Base-by-base conservation (phyloP, 2,113 vertebrate genomes). In the Hyaena hyaena region DNA sequence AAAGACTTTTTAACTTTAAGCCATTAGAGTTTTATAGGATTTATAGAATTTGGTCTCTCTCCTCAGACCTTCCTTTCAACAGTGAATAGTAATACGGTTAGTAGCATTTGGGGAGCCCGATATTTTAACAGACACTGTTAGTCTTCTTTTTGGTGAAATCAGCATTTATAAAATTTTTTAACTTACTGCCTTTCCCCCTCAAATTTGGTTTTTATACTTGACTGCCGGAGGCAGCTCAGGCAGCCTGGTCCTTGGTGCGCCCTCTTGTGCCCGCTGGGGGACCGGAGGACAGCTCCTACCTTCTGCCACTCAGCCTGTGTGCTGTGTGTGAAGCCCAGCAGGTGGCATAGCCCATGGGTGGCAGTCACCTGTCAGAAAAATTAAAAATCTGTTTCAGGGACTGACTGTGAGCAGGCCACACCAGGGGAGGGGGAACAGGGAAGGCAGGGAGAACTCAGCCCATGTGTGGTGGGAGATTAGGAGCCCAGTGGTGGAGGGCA, bases 331-430 rank as follows among this genome's bases (percentile, higher is more conserved):
- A 99, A 99, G 55, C 99, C 99, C 50, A 99, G 98, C 39, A 99
- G 98, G 79, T 99, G 99, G 95, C 99, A 99, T 92, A 99, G 98
- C 1, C 99, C 99, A 5, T 99, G 99, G 31, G 99, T 99, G 7
- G 98, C 99, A 2, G 99, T 99, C 12, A 99, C 99, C 99, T 99
- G 97, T 15, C 10, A 12, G n/a, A 90, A 63, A n/a, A 87, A 93
- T 91, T 7, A 28, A 73, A 48, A 83, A 83, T n/a, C 14, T 3
- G 7, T 35, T 45, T 97, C 35, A 90, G 69, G 39, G 58, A 24
- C 81, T 28, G 71, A 73, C 35, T 19, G 10, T 4, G 61, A 65
- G 58, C 33, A 28, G n/a, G 82, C 23, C 35, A 3, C 45, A 35
- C 79, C 53, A 31, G 33, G 33, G 9, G 61, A 19, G 12, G 11